Conservation (phyloP, 2,797 vertebrate genomes). For the Chelmon rostratus region DNA sequence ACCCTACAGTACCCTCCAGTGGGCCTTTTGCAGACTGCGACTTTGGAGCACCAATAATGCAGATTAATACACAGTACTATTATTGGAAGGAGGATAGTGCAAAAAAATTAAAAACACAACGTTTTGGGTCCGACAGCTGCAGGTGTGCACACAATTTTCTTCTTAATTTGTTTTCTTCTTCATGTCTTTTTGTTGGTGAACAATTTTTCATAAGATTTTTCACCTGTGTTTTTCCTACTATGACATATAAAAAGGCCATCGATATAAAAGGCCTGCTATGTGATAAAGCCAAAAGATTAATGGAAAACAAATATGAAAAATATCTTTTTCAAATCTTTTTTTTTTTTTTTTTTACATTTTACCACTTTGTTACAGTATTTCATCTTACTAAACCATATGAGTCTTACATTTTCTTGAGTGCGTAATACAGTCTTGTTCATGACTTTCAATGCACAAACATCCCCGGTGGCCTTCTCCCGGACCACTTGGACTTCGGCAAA, state of each 20-base stretch:
- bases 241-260: not conserved
- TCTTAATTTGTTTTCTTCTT: not conserved
- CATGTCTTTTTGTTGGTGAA: not conserved
- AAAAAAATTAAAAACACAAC: not conserved
- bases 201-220: too few relatives aligned
- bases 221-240: too few relatives aligned
- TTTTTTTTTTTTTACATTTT: not conserved
- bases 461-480: conserved; percentile 91
- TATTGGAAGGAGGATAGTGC: not conserved
- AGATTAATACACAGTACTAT: not conserved
- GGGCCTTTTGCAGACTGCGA: conserved; percentile 50
- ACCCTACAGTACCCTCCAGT: conserved; percentile 60
- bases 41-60: not conserved
- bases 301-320: not conserved
- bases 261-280: not conserved
- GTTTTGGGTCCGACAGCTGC: not conserved
- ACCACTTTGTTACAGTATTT: not conserved
- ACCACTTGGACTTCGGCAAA: conserved; percentile 95
- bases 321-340: too few relatives aligned
- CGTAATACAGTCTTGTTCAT: conserved; percentile 91
- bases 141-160: not conserved
- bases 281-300: not conserved
- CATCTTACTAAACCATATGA: too few relatives aligned
- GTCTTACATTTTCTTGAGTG: conserved; percentile 89
- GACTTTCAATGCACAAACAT: conserved; percentile 96